Conservation (phyloP, 2,888 invertebrate genomes). For the Xestia xanthographa region DNA sequence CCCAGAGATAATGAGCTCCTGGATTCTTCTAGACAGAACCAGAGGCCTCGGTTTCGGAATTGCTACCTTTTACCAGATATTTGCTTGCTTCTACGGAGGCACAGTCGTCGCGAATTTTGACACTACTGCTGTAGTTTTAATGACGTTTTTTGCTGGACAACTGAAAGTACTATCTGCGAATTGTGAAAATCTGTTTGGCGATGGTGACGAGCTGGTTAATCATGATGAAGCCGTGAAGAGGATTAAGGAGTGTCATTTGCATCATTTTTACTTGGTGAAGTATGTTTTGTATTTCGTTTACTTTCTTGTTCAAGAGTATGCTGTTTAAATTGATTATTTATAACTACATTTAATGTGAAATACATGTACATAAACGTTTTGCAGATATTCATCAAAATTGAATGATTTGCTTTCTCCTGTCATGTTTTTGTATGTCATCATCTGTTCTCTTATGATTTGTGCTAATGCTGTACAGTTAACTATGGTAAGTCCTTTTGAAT, state of each 20-base stretch:
- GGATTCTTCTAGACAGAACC: conserved; percentile 82
- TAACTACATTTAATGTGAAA: neutral
- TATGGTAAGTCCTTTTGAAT: conserved; percentile 70
- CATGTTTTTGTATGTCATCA: conserved; percentile 86
- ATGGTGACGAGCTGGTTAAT: conserved; percentile 62
- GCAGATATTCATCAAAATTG: conserved; percentile 80
- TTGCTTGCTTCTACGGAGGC: conserved; percentile 83
- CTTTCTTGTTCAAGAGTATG: neutral
- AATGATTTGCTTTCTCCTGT: conserved; percentile 85
- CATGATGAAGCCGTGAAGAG: conserved; percentile 70
- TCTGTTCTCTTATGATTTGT: conserved; percentile 88
- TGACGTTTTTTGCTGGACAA: conserved; percentile 85
- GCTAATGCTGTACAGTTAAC: conserved; percentile 85
- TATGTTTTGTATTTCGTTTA: conserved; percentile 63
- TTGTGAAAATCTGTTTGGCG: conserved; percentile 78
- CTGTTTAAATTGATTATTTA: neutral
- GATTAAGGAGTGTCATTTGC: conserved; percentile 79
- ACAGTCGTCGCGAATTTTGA: conserved; percentile 84
- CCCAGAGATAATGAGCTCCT: conserved; percentile 86
- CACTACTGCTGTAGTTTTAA: conserved; percentile 82
- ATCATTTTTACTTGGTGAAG: conserved; percentile 80
- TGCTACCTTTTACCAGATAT: conserved; percentile 73
- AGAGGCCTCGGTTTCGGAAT: conserved; percentile 79
- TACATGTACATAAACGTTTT: conserved; percentile 58
- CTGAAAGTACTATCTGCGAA: conserved; percentile 78